Base-by-base conservation (phyloP, 2,113 vertebrate species). In the Cyanoramphus novaezelandiae region DNA sequence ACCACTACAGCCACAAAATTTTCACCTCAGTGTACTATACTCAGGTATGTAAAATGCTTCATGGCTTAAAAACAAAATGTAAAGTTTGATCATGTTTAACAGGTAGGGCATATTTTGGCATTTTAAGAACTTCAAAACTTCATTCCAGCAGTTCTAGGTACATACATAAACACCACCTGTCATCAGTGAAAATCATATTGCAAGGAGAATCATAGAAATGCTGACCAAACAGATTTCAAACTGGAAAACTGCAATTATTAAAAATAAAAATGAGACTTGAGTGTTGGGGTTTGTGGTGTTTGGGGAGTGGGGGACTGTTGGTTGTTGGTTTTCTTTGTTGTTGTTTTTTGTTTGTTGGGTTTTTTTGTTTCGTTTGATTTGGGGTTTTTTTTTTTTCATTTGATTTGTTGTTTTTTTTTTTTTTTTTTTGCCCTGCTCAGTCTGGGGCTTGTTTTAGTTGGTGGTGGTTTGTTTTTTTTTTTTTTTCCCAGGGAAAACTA, bases 261-360 rank as follows among this genome's bases (percentile, higher is more conserved):
- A 68, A 72, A 67, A 53, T 25, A 25, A 52, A 71, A 86, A 80
- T 18, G 13, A 62, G 9, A 47, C 4, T 15, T 77, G 2, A 52
- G 5, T 57, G 4, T 2, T 68, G 15, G 0, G 0, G 13, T 35
- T 50, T 17, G 55, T 55, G 12, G 10, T 4, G 12, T 6, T 8
- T 55, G 13, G 13, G 19, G 8, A 59, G 33, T 21, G 8, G 20
- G 33, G 6, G 55, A 33, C 20, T 59, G 55, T 60, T 37, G 8
- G 1, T 52, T 71, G 5, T 18, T 68, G 33, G 3, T n/a, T 70
- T 69, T 69, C 10, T 10, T 50, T n/a, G 5, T 14, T 14, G 43
- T 41, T 41, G 13, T 41, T 41, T 41, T 41, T 41, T 41, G 37
- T 37, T 37, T 37, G 37, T 43, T 41, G 52, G 5, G 2, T 2